phyloP scores from a whole-genome alignment of 2,888 invertebrate species.

The Cinara cedri region DNA sequence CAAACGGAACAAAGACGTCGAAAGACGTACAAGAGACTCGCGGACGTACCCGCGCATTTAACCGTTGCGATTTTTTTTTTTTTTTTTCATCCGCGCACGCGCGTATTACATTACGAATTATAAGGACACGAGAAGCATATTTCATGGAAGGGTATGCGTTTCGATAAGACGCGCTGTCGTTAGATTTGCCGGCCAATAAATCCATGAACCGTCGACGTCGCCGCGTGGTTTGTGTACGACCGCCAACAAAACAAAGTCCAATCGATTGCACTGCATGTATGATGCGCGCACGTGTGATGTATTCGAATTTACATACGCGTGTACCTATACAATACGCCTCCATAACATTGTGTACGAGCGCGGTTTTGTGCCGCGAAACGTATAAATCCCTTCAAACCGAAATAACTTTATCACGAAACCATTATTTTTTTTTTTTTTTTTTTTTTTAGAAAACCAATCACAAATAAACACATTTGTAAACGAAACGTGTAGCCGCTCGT shows the following conservation, averaged over 20 bases:
- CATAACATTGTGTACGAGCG: neutral
- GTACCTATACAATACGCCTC: neutral
- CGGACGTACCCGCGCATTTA: no score
- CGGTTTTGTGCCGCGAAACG: constrained; percentile 8
- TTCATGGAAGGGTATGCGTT: constrained; percentile 27
- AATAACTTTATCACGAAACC: no score
- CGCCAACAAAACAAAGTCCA: constrained; percentile 42
- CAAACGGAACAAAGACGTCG: no score
- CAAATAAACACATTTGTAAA: no score
- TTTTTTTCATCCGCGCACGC: neutral
- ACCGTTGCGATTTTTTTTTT: no score
- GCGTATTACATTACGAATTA: neutral
- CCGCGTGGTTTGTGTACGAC: constrained; percentile 27
- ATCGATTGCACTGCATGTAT: constrained; percentile 41
- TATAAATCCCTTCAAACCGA: constrained; percentile 22
- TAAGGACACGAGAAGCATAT: constrained; percentile 14
- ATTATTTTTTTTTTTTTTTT: neutral
- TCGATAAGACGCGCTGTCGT: constrained; percentile 17
- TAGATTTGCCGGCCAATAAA: constrained; percentile 31
- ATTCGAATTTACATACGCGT: neutral
- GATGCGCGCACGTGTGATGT: no score
- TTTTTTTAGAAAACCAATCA: no score
- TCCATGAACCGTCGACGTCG: constrained; percentile 29
- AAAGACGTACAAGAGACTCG: no score
- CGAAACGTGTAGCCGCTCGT: no score